Conservation (phyloP, 2,113 vertebrate genomes). For the Bubalus kerabau region DNA sequence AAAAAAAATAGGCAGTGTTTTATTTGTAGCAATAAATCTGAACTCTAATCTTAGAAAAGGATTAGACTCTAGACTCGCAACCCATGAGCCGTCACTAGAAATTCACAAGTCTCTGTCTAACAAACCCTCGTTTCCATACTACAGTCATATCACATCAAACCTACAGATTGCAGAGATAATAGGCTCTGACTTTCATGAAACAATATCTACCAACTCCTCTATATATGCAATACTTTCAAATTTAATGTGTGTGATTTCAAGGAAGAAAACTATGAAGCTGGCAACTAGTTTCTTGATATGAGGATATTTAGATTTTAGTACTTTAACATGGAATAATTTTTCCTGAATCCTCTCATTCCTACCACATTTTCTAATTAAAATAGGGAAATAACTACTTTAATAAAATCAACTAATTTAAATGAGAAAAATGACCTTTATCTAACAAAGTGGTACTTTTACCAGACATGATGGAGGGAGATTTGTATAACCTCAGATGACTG, state of each 20-base stretch:
- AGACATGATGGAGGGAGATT: background rate
- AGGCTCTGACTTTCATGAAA: background rate
- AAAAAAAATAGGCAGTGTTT: background rate
- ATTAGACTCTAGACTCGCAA: background rate
- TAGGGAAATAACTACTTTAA: background rate
- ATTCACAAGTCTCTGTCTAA: background rate
- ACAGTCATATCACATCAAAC: background rate
- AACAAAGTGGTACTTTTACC: background rate
- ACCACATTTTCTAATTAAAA: background rate
- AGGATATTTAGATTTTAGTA: background rate
- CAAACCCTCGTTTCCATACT: background rate
- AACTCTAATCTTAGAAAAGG: background rate
- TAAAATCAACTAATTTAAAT: background rate
- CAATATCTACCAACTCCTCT: background rate
- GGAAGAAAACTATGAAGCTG: background rate
- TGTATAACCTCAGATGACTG: background rate
- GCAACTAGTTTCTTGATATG: background rate
- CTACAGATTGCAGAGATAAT: background rate
- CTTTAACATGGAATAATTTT: background rate
- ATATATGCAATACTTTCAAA: background rate
- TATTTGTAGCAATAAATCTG: conserved; percentile 43
- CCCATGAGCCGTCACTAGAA: background rate
- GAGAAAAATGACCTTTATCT: background rate
- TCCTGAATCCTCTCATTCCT: background rate
- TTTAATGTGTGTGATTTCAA: background rate